These are phyloP conservation scores for Poecile atricapillus DNA, from an alignment of 2,113 vertebrate species.

Conservation along the genomic window DNA sequence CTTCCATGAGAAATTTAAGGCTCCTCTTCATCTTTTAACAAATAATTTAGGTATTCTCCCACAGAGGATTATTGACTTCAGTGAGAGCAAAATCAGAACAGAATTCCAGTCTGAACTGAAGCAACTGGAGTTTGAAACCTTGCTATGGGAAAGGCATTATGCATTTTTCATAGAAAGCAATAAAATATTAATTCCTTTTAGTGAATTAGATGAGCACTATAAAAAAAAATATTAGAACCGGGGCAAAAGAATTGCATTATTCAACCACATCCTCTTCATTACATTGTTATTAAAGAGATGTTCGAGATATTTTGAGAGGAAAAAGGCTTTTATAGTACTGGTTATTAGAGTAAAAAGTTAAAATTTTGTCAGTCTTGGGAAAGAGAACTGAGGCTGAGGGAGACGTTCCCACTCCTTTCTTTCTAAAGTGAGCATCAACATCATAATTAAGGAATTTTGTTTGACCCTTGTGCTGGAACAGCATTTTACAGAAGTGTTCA, in stretches of 20 bases:
- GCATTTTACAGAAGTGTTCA: neutral
- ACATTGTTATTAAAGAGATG: slow-evolving; percentile 6
- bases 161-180: slow-evolving; percentile 63
- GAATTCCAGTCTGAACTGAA: neutral
- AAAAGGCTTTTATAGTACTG: slow-evolving; percentile 6
- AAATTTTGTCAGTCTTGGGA: neutral
- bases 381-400: neutral
- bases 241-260: slow-evolving; percentile 35
- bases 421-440: neutral
- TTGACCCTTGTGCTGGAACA: neutral
- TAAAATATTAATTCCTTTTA: slow-evolving; percentile 65
- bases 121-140: neutral
- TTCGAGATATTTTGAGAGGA: slow-evolving; percentile 3
- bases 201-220: slow-evolving; percentile 32
- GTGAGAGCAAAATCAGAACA: neutral
- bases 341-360: slow-evolving; percentile 9
- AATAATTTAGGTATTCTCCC: neutral
- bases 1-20: neutral
- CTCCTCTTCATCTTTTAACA: neutral
- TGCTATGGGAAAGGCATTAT: slow-evolving; percentile 6
- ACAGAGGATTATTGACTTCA: neutral
- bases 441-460: neutral
- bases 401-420: neutral
- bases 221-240: slow-evolving; percentile 12
- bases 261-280: slow-evolving; percentile 55